These are phyloP conservation scores for Arenaria interpres DNA, from an alignment of 2,113 vertebrate genomes.

Conservation along the genomic window DNA sequence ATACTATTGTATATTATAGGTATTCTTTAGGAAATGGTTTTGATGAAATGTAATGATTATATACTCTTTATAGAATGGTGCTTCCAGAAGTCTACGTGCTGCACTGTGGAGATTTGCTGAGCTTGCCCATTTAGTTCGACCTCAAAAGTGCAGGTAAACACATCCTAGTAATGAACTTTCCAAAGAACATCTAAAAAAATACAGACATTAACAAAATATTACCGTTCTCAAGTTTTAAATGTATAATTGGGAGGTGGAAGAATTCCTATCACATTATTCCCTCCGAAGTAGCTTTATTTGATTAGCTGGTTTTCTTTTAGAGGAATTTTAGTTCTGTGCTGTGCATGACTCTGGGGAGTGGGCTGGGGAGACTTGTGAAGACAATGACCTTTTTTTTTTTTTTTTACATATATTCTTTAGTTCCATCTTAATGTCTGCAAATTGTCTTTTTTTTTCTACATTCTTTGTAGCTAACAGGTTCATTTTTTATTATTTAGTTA, in stretches of 20 bases:
- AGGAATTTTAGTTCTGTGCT: background rate
- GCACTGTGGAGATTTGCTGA: constrained; percentile 98
- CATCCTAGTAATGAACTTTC: background rate
- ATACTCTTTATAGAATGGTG: constrained; percentile 84
- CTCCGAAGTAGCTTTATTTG: background rate
- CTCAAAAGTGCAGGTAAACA: constrained; percentile 95
- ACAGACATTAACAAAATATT: background rate
- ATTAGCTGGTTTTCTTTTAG: background rate
- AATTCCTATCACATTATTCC: background rate
- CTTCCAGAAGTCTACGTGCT: constrained; percentile 92
- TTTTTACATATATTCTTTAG: background rate
- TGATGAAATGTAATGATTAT: background rate
- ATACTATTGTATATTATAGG: background rate
- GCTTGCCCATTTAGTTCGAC: constrained; percentile 93
- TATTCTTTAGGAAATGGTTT: background rate
- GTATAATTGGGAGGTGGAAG: background rate
- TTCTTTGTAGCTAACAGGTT: background rate
- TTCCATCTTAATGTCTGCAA: background rate
- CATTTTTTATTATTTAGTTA: background rate
- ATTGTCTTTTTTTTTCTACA: background rate
- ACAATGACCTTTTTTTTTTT: background rate
- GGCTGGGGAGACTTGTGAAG: background rate
- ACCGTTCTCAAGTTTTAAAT: background rate
- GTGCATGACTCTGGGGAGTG: background rate
- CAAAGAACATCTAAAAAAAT: background rate